Percentiles rank a stretch among this genome's conserved stretches.
phyloP scores from a whole-genome alignment of 2,888 invertebrate species.

The Blastobasis lacticolella region DNA sequence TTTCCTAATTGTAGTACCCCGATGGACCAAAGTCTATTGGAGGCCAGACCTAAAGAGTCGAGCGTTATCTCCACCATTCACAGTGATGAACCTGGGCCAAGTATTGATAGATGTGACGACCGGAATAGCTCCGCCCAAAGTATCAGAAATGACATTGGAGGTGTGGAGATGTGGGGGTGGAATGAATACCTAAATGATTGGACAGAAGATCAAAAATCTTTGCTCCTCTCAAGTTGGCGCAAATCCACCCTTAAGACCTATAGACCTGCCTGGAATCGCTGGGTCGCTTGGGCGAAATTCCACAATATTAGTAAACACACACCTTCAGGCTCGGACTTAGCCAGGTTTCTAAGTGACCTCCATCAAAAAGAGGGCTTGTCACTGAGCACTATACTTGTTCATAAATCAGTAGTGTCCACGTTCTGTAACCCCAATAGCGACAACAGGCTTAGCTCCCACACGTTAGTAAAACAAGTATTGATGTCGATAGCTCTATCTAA shows the following conservation, averaged over 20 bases:
- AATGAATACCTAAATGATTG: neutral
- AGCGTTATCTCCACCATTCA: slow-evolving; percentile 10
- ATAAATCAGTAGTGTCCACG: slow-evolving; percentile 1
- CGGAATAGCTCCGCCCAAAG: slow-evolving; percentile 8
- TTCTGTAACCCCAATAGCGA: neutral
- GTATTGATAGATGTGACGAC: slow-evolving; percentile 10
- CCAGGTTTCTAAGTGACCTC: neutral
- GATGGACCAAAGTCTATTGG: slow-evolving; percentile 22
- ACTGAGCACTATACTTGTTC: neutral
- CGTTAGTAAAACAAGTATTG: neutral
- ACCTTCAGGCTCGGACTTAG: neutral
- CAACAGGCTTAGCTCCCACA: neutral
- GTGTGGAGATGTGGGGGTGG: slow-evolving; percentile 14
- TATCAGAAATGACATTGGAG: slow-evolving; percentile 7
- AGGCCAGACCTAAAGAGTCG: slow-evolving; percentile 19
- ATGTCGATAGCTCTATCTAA: neutral
- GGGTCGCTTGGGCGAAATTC: neutral
- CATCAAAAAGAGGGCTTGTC: neutral
- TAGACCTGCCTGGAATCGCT: neutral
- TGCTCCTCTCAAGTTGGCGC: neutral
- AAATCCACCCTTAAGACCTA: neutral
- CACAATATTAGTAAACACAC: neutral
- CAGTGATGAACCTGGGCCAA: slow-evolving; percentile 8
- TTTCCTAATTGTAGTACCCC: slow-evolving; percentile 15
- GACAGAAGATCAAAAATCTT: neutral